These are phyloP conservation scores for Amphipyra berbera DNA, from an alignment of 2,888 invertebrate genomes.

Conservation along the genomic window DNA sequence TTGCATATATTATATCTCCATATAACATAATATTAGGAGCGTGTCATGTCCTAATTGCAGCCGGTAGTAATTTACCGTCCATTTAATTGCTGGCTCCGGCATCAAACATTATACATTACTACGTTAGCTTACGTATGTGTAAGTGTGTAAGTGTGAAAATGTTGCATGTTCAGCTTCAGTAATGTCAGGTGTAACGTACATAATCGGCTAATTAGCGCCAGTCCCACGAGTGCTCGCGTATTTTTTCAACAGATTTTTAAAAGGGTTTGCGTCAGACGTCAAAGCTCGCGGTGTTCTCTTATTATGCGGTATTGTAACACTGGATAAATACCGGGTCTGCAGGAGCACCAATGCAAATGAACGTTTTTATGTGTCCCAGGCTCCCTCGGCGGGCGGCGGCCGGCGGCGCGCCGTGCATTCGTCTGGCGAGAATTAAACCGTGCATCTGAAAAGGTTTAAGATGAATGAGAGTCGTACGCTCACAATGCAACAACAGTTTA, in stretches of 20 bases:
- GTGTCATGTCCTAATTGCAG: constrained; percentile 58
- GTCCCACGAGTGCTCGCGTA: constrained; percentile 67
- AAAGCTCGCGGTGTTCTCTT: constrained; percentile 77
- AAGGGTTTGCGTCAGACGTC: constrained; percentile 74
- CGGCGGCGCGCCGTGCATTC: constrained; percentile 70
- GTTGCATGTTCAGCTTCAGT: constrained; percentile 38
- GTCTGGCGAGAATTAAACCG: constrained; percentile 83
- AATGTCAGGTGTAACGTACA: constrained; percentile 36
- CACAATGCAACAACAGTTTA: constrained; percentile 85
- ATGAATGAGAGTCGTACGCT: constrained; percentile 82
- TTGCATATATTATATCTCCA: constrained; percentile 32
- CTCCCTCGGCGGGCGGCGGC: constrained; percentile 59
- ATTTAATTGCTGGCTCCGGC: constrained; percentile 57
- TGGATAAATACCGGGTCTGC: constrained; percentile 80
- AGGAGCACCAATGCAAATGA: constrained; percentile 84
- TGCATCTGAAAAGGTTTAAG: constrained; percentile 86
- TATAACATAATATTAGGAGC: constrained; percentile 44
- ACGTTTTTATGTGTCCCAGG: constrained; percentile 79
- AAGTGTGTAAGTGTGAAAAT: constrained; percentile 22
- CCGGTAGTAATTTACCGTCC: constrained; percentile 57
- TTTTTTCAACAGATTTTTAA: constrained; percentile 78
- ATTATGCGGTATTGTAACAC: constrained; percentile 82
- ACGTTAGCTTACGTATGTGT: constrained; percentile 17
- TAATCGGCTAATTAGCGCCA: constrained; percentile 74
- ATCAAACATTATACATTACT: constrained; percentile 39